These are phyloP conservation scores for Drosophila fulvimacula DNA, from an alignment of 2,888 invertebrate species.

Conservation along the genomic window DNA sequence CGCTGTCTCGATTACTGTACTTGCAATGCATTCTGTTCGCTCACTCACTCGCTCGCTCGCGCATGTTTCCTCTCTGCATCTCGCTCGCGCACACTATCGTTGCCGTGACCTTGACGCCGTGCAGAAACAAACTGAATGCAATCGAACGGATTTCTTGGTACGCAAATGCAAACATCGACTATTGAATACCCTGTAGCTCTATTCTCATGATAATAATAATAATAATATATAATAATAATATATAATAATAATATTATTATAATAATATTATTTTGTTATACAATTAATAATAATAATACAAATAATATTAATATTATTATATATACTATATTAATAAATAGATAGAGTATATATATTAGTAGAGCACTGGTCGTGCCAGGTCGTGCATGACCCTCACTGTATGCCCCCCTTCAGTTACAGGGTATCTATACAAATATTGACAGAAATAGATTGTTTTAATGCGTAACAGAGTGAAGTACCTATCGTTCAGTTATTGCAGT, in stretches of 20 bases:
- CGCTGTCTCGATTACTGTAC: slow-evolving; percentile 38
- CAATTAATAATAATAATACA: no score
- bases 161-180: slow-evolving; percentile 11
- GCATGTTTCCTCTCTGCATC: not conserved
- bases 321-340: no score
- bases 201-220: no score
- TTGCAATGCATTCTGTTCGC: slow-evolving; percentile 11
- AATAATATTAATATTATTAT: no score
- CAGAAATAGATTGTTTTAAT: slow-evolving; percentile 1
- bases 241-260: no score
- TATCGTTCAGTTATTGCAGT: slow-evolving; percentile 8
- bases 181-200: slow-evolving; percentile 5
- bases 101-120: slow-evolving; percentile 56
- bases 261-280: no score
- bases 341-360: no score
- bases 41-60: slow-evolving; percentile 6
- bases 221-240: no score
- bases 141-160: slow-evolving; percentile 26
- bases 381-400: not conserved
- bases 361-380: rapidly evolving
- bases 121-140: slow-evolving; percentile 33
- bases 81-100: slow-evolving; percentile 17
- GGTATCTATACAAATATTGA: slow-evolving; percentile 9
- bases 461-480: slow-evolving; percentile 10
- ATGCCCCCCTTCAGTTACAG: not conserved